These are phyloP conservation scores for Augiades crinisus DNA, from an alignment of 2,888 invertebrate species.

Conservation along the genomic window DNA sequence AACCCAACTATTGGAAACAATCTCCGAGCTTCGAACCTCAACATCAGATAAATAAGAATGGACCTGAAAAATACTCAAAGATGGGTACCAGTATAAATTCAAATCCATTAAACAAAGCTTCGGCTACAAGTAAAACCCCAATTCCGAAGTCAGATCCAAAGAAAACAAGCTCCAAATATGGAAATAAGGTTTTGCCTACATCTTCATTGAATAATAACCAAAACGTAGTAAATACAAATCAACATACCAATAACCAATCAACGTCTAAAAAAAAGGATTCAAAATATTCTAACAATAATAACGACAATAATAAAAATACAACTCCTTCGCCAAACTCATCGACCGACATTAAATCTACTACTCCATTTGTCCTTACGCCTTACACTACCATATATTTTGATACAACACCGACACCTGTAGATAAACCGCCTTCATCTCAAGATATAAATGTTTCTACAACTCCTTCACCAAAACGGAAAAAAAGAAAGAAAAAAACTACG, in stretches of 20 bases:
- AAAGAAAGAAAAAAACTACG: slow-evolving; percentile 1
- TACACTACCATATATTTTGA: slow-evolving; percentile 14
- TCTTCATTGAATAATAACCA: neutral
- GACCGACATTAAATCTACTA: neutral
- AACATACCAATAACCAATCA: neutral
- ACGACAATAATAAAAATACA: neutral
- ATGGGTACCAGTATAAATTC: neutral
- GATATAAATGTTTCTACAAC: neutral
- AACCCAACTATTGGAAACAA: slow-evolving; percentile 50
- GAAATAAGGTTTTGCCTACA: neutral
- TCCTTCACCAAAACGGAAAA: neutral
- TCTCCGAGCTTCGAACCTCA: neutral
- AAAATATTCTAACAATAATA: neutral
- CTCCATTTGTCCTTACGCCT: slow-evolving; percentile 2
- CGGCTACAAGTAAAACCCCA: neutral
- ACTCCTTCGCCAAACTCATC: slow-evolving; percentile 1
- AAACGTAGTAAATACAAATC: neutral
- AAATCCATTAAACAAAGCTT: neutral
- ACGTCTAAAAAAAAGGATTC: neutral
- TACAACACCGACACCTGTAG: neutral
- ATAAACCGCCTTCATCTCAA: neutral
- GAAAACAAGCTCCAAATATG: neutral
- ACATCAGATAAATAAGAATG: neutral
- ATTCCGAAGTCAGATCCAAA: neutral
- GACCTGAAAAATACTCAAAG: neutral